phyloP scores from a whole-genome alignment of 1,140 invertebrate species.

The Penaeus indicus region DNA sequence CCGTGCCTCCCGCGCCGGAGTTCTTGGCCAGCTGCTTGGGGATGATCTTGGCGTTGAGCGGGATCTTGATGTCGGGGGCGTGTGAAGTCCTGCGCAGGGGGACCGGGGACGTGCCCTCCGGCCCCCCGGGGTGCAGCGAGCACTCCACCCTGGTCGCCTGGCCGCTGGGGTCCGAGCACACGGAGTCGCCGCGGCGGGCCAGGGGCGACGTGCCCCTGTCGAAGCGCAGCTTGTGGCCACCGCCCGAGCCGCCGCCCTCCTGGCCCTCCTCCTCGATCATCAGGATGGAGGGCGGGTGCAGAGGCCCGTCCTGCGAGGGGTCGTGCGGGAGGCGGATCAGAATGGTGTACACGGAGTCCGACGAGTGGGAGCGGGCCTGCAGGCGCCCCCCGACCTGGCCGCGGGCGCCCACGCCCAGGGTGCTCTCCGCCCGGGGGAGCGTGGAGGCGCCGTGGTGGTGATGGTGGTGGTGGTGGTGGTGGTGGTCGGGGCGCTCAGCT shows the following conservation, averaged over 20 bases:
- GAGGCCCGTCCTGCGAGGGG: conserved; percentile 61
- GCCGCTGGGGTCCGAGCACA: conserved; percentile 62
- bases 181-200: conserved; percentile 61
- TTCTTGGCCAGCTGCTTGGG: conserved; percentile 80
- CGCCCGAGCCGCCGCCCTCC: conserved; percentile 36
- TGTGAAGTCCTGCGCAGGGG: conserved; percentile 63
- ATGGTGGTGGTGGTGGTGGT: conserved; percentile 69
- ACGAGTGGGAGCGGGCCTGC: conserved; percentile 69
- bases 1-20: conserved; percentile 74
- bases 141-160: conserved; percentile 56
- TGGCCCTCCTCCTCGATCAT: conserved; percentile 78
- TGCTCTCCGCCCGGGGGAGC: conserved; percentile 61
- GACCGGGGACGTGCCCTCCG: conserved; percentile 75
- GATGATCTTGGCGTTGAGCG: conserved; percentile 87
- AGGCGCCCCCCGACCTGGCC: conserved; percentile 70
- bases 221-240: conserved; percentile 48
- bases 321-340: conserved; percentile 83
- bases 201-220: conserved; percentile 61
- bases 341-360: conserved; percentile 85
- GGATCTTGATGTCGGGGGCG: conserved; percentile 82
- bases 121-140: conserved; percentile 74
- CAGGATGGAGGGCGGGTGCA: conserved; percentile 81
- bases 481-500: conserved; percentile 69
- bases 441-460: conserved; percentile 63
- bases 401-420: conserved; percentile 49